Conservation (phyloP, 2,113 vertebrate genomes). For the Tichodroma muraria region DNA sequence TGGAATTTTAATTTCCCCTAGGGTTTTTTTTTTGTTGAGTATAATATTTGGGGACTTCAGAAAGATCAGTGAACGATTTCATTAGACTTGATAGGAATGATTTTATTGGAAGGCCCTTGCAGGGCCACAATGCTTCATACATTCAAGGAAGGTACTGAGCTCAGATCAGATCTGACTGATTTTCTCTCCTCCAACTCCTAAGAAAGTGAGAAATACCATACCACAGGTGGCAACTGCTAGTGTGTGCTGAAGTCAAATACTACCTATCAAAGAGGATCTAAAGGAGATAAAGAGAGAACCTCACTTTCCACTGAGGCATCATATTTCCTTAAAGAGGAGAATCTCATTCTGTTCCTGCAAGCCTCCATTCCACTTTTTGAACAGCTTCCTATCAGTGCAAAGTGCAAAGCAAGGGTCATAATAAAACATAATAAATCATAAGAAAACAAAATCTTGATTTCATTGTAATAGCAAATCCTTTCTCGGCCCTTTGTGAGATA, state of each 20-base stretch:
- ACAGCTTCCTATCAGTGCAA: neutral
- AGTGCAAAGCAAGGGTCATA: neutral
- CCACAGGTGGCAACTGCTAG: neutral
- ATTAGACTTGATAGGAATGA: neutral
- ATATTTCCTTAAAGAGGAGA: neutral
- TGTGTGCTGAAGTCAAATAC: neutral
- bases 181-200: neutral
- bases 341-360: neutral
- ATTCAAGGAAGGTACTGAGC: neutral
- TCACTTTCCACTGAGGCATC: neutral
- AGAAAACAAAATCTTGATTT: neutral
- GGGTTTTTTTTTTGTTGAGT: neutral
- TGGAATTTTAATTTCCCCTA: neutral
- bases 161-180: neutral
- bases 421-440: neutral
- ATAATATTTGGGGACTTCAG: neutral
- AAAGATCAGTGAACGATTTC: neutral
- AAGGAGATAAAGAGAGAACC: neutral
- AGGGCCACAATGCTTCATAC: neutral
- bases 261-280: neutral
- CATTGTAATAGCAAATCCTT: neutral
- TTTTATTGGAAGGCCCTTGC: too few relatives aligned
- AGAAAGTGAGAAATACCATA: neutral
- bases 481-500: neutral
- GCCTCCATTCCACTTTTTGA: neutral